Evolutionary conservation across 2,797 vertebrate species (phyloP), one percentile per base, ranked within the genome.

Genomic region (Novumbra hubbsi): DNA sequence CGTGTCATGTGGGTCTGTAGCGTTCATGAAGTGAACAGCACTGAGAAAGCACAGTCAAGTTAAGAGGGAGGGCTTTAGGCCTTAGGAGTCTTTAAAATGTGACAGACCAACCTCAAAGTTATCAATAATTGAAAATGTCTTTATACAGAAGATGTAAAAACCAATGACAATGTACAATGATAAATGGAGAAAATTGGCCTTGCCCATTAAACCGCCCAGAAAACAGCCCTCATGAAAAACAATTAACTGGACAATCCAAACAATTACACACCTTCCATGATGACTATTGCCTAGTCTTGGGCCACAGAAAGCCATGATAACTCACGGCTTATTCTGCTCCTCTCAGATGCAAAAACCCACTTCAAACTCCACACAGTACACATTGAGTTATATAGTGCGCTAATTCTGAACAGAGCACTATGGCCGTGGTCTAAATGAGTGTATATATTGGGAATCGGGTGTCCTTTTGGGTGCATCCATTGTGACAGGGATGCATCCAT

Each of bases 41-140:
- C 50, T 57, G 30, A 55, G 32, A 60, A 74, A 34, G 65, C 21
- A 68, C 49, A 55, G 49, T 50, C 9, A 67, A 38, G 6, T 52
- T 52, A 63, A 27, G 24, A 67, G 0, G 0, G 60, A 12, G 21
- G 48, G 16, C 70, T 74, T 64, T 60, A 50, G 76, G 60, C 52
- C 84, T 78, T 73, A 28, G 70, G 68, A 55, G 28, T 50, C 28
- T 16, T 6, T 19, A 64, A 70, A 70, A 70, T 52, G 27, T 32
- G 27, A 50, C 28, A 30, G 28, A 34, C 63, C 12, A 57, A 65
- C 63, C 28, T 30, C 28, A 65, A 15, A 64, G 6, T 6, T 32
- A 28, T 14, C 19, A 65, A 65, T 63, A 7, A 28, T 1, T 63
- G 7, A 65, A 32, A 32, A 16, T 28, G 7, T 27, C 55, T 24